Conservation (phyloP, 2,888 invertebrate genomes). For the Rhamnusium bicolor region DNA sequence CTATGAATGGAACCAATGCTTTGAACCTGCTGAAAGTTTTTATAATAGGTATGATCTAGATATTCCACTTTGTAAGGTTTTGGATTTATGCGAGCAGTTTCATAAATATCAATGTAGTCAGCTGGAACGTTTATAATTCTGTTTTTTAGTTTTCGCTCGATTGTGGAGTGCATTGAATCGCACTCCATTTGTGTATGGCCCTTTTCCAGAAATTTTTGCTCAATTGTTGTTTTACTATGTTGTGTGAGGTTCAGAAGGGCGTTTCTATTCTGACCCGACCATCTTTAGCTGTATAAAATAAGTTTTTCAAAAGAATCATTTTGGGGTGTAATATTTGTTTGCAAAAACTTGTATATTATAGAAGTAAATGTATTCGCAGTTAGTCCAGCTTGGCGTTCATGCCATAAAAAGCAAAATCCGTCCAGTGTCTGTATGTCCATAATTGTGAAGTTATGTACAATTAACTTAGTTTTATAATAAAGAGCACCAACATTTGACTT, state of each 20-base stretch:
- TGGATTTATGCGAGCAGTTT: conserved; percentile 14
- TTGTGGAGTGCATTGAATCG: conserved; percentile 2
- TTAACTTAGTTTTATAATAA: conserved; percentile 41
- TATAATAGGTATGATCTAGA: conserved; percentile 2
- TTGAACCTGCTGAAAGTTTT: background rate
- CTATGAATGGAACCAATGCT: too few relatives aligned
- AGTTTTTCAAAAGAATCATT: background rate
- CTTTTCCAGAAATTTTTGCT: conserved; percentile 41
- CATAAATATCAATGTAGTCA: background rate
- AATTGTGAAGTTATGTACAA: conserved; percentile 38
- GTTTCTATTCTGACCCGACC: background rate
- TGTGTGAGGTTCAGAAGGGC: conserved; percentile 22
- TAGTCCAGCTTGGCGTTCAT: conserved; percentile 26
- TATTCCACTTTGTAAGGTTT: conserved; percentile 14
- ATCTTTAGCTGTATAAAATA: conserved; percentile 4
- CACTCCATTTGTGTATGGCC: conserved; percentile 38
- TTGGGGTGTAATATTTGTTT: conserved; percentile 10
- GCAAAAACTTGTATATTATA: conserved; percentile 21
- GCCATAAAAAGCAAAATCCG: conserved; percentile 38
- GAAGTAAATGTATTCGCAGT: conserved; percentile 35
- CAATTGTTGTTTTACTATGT: conserved; percentile 36
- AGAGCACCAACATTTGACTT: conserved; percentile 39
- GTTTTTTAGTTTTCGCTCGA: background rate
- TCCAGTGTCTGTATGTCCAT: conserved; percentile 21
- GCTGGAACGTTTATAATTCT: background rate